phyloP scores from a whole-genome alignment of 2,797 vertebrate species.

The Acipenser oxyrinchus region DNA sequence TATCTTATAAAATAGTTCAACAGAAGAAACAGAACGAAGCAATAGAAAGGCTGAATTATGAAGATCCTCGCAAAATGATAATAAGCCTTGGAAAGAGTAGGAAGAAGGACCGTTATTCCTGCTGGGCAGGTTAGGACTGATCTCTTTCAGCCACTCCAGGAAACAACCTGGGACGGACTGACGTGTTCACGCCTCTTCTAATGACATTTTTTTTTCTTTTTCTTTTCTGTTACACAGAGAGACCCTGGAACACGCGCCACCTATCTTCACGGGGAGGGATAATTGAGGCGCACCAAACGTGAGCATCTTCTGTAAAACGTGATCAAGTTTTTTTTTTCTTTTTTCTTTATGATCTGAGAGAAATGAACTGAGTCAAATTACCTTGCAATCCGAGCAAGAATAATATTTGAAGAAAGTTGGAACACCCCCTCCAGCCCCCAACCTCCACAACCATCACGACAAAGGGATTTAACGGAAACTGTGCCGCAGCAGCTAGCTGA shows the following conservation, averaged over 20 bases:
- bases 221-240: constrained; percentile 86
- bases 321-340: constrained; percentile 65
- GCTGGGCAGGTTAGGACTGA: constrained; percentile 98
- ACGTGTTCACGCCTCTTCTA: constrained; percentile 98
- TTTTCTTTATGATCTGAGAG: constrained; percentile 34
- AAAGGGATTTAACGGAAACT: constrained; percentile 22
- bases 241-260: constrained; percentile 98
- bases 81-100: constrained; percentile 87
- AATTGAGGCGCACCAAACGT: constrained; percentile 96
- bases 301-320: constrained; percentile 92
- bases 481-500: constrained; percentile 18
- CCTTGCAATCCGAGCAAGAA: constrained; percentile 40
- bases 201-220: constrained; percentile 99
- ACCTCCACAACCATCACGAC: constrained; percentile 19
- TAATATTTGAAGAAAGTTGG: constrained; percentile 40
- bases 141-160: constrained; percentile 98
- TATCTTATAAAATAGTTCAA: constrained; percentile 69
- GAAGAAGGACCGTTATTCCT: constrained; percentile 95
- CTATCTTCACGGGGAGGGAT: constrained; percentile 99
- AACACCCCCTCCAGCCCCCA: constrained; percentile 25
- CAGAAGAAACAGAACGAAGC: constrained; percentile 67
- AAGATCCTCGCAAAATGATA: constrained; percentile 72
- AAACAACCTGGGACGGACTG: constrained; percentile 99
- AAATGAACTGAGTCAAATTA: constrained; percentile 35
- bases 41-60: constrained; percentile 62